phyloP scores from a whole-genome alignment of 2,113 vertebrate genomes.

The Nibea coibor region DNA sequence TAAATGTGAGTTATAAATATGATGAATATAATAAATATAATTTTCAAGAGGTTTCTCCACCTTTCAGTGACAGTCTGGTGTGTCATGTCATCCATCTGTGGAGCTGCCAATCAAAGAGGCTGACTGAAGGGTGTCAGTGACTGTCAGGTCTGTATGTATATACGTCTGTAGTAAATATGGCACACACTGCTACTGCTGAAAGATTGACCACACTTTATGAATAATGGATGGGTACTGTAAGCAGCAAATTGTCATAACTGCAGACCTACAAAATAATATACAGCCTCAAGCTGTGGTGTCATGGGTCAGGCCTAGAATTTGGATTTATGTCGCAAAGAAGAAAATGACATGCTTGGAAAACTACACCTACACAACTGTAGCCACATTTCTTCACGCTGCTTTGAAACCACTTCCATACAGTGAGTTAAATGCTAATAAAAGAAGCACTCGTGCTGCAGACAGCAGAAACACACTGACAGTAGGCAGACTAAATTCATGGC shows the following conservation, averaged over 20 bases:
- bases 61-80: not conserved
- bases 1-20: not conserved
- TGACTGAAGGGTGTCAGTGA: not conserved
- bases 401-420: not conserved
- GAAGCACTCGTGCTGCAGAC: not conserved
- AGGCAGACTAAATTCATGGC: slow-evolving; percentile 4
- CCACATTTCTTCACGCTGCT: not conserved
- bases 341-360: slow-evolving; percentile 18
- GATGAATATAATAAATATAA: not conserved
- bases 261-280: not conserved
- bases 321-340: slow-evolving; percentile 4
- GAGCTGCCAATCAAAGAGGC: slow-evolving; percentile 38
- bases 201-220: not conserved
- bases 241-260: slow-evolving; percentile 1
- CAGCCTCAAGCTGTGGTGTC: not conserved
- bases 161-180: not conserved
- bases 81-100: slow-evolving; percentile 17
- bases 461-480: not conserved
- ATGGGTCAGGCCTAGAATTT: not conserved
- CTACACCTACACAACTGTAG: not conserved
- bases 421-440: slow-evolving; percentile 11
- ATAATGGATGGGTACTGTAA: not conserved
- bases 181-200: not conserved
- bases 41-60: not conserved
- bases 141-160: not conserved